phyloP scores from a whole-genome alignment of 1,140 invertebrate genomes.

The Ectropis grisescens region DNA sequence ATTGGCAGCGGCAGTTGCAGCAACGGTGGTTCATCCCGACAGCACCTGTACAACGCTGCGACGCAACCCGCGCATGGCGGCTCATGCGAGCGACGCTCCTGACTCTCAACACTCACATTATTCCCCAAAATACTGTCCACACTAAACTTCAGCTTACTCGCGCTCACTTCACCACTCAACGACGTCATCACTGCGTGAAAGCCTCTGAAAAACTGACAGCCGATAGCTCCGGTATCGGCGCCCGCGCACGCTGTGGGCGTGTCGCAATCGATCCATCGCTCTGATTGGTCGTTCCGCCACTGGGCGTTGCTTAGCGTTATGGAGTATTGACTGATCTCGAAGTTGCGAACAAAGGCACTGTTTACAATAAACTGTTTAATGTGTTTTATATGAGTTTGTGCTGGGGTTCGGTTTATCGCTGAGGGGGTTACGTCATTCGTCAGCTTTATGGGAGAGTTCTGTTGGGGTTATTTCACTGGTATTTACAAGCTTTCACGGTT shows the following conservation, averaged over 20 bases:
- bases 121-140: slow-evolving; percentile 54
- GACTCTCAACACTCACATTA: slow-evolving; percentile 19
- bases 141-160: slow-evolving; percentile 59
- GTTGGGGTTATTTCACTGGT: too few species aligned
- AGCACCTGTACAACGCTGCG: slow-evolving; percentile 52
- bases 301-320: slow-evolving; percentile 39
- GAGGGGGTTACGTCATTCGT: slow-evolving; percentile 31
- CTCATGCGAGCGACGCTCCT: slow-evolving; percentile 15
- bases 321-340: slow-evolving; percentile 43
- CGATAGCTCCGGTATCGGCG: slow-evolving; percentile 22
- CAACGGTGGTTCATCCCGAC: slow-evolving; percentile 48
- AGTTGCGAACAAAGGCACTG: slow-evolving; percentile 49
- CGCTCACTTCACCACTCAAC: slow-evolving; percentile 38
- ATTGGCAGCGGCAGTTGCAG: slow-evolving; percentile 43
- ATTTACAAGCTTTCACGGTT: too few species aligned
- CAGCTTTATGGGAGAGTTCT: slow-evolving; percentile 5
- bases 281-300: slow-evolving; percentile 24
- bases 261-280: slow-evolving; percentile 17
- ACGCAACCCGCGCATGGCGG: slow-evolving; percentile 57
- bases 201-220: slow-evolving; percentile 48
- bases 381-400: slow-evolving; percentile 62
- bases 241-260: slow-evolving; percentile 49
- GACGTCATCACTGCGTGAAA: slow-evolving; percentile 38
- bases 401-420: slow-evolving; percentile 39
- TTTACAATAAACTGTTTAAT: slow-evolving; percentile 66